Conservation (phyloP, 2,888 invertebrate genomes). For the Anaspis maculata region DNA sequence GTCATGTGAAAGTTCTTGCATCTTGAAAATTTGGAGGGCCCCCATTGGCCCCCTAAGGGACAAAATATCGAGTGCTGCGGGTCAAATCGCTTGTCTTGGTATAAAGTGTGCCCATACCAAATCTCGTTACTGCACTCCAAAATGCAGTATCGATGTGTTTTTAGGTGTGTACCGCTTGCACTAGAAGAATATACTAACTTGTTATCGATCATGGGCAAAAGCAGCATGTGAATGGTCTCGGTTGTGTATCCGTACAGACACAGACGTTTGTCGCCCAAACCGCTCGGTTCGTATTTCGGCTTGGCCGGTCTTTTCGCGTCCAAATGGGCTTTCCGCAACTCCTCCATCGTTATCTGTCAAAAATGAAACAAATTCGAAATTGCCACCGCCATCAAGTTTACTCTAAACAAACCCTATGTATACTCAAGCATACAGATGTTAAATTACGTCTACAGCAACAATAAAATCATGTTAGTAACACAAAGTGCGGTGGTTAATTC, state of each 20-base stretch:
- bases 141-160: too few species aligned
- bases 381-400: not conserved
- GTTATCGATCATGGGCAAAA: constrained; percentile 93
- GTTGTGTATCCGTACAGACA: constrained; percentile 89
- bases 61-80: too few species aligned
- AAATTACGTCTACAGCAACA: constrained; percentile 1
- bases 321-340: constrained; percentile 58
- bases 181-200: constrained; percentile 27
- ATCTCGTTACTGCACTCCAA: too few species aligned
- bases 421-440: too few species aligned
- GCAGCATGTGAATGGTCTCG: constrained; percentile 88
- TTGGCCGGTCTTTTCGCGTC: constrained; percentile 34
- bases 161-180: too few species aligned
- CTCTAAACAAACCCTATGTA: not conserved
- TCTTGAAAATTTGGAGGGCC: too few species aligned
- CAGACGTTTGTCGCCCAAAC: constrained; percentile 72
- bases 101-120: too few species aligned
- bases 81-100: too few species aligned
- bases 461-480: not conserved
- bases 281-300: constrained; percentile 45
- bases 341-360: constrained; percentile 70
- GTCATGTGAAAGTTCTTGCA: too few species aligned
- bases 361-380: constrained; percentile 1
- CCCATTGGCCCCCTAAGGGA: too few species aligned
- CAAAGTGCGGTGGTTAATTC: constrained; percentile 3